Base-by-base conservation (phyloP, 2,113 vertebrate genomes). In the Crotalus horridus region DNA sequence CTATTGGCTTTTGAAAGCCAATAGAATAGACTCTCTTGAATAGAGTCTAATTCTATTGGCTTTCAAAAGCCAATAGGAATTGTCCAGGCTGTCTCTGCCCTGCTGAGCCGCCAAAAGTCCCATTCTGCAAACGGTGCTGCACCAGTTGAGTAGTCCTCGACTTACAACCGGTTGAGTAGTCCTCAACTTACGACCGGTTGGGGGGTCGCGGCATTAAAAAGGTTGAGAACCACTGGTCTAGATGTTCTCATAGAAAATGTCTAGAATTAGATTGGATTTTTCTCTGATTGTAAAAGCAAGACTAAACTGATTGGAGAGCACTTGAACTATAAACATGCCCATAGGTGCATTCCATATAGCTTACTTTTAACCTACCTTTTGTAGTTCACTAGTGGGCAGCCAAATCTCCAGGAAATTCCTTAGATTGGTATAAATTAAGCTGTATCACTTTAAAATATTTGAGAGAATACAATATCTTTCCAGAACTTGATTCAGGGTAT, bases 251-350 rank as follows among this genome's bases (percentile, higher is more conserved):
- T 61, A 26, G 3, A 23, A 85, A 11, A 88, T 53, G 92, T 91
- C 88, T 24, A 64, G 69, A 93, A 94, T 54, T 29, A 91, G 87
- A 54, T 33, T 88, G 56, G 53, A 58, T 95, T 93, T 94, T 90
- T 92, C 94, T 92, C 3, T 89, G 17, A 85, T 54, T 93, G n/a
- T 9, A 10, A 43, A 33, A 93, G 43, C 26, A 55, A 92, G 13
- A 48, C 1, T 94, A 58, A 61, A 90, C 23, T 48, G 39, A 89
- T 61, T 59, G 13, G 56, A 59, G 4, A 48, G 39, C 56, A 61
- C 4, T 48, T 46, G 46, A 74, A 74, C n/a, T 2, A 74, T 74
- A 74, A 74, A 74, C 2, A 20, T 17, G 13, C 69, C n/a, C 15
- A 74, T 39, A 15, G 15, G n/a, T 74, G n/a, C 15, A 74, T 33